phyloP scores from a whole-genome alignment of 2,797 vertebrate genomes.

The Dendrocincla tyrannina region DNA sequence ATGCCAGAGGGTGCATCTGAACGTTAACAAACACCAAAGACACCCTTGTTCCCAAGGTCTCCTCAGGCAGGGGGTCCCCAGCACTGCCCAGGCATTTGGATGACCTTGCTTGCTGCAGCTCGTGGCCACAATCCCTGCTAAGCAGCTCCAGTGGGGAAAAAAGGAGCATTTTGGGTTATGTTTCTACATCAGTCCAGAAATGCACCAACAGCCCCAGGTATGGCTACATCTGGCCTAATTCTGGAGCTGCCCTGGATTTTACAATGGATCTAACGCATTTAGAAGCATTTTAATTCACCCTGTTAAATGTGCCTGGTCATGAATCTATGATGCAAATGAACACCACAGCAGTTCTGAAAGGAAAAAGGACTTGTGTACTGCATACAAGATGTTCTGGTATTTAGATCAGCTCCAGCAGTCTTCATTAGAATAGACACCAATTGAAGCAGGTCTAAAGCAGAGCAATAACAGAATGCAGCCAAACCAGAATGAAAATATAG shows the following conservation, averaged over 20 bases:
- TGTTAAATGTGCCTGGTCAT: not conserved
- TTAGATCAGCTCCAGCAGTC: not conserved
- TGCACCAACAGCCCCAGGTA: not conserved
- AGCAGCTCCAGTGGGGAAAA: not conserved
- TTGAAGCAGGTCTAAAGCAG: conserved; percentile 15
- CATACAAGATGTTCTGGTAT: not conserved
- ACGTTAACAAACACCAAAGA: not conserved
- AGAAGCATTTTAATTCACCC: not conserved
- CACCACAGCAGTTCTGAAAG: not conserved
- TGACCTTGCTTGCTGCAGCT: not conserved
- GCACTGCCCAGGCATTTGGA: not conserved
- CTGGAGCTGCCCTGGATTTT: not conserved
- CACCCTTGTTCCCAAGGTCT: not conserved
- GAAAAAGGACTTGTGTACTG: not conserved
- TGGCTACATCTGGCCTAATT: not conserved
- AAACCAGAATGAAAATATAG: not conserved
- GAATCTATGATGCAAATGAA: not conserved
- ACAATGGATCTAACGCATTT: not conserved
- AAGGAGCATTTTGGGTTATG: not conserved
- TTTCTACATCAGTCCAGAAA: not conserved
- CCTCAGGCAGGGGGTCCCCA: not conserved
- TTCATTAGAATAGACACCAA: not conserved
- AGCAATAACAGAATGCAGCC: not conserved
- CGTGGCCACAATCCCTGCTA: not conserved
- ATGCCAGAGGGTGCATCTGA: not conserved